Percentiles rank a stretch among this genome's conserved stretches.
phyloP scores from a whole-genome alignment of 2,113 vertebrate genomes.

The Pluvialis apricaria region DNA sequence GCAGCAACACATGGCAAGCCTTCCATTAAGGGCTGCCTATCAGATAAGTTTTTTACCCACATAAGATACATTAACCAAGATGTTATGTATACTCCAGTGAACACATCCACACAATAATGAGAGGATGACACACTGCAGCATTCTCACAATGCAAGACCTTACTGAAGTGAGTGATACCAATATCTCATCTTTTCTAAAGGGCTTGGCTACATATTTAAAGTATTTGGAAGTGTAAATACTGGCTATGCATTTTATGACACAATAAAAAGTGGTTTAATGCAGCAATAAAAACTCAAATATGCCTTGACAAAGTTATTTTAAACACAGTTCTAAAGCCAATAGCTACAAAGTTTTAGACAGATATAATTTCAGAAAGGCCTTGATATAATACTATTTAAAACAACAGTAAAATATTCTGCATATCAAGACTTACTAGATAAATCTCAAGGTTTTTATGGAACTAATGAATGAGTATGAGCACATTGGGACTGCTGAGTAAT shows the following conservation, averaged over 20 bases:
- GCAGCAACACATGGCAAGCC: not conserved
- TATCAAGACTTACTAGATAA: constrained; percentile 45
- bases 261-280: constrained; percentile 64
- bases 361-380: constrained; percentile 34
- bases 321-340: constrained; percentile 32
- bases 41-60: not conserved
- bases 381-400: constrained; percentile 32
- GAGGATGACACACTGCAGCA: not conserved
- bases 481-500: constrained; percentile 19
- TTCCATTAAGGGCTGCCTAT: not conserved
- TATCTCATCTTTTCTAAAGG: not conserved
- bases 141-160: not conserved
- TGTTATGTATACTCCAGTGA: not conserved
- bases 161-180: not conserved
- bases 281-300: constrained; percentile 58
- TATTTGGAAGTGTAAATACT: constrained; percentile 64
- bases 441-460: constrained; percentile 39
- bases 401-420: constrained; percentile 33
- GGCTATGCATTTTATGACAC: constrained; percentile 42
- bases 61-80: not conserved
- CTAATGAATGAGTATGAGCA: constrained; percentile 47
- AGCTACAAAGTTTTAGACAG: constrained; percentile 20
- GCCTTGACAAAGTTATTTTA: constrained; percentile 44
- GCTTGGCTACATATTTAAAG: constrained; percentile 34
- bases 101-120: not conserved